Conservation (phyloP, 2,113 vertebrate genomes). For the Okapia johnstoni region DNA sequence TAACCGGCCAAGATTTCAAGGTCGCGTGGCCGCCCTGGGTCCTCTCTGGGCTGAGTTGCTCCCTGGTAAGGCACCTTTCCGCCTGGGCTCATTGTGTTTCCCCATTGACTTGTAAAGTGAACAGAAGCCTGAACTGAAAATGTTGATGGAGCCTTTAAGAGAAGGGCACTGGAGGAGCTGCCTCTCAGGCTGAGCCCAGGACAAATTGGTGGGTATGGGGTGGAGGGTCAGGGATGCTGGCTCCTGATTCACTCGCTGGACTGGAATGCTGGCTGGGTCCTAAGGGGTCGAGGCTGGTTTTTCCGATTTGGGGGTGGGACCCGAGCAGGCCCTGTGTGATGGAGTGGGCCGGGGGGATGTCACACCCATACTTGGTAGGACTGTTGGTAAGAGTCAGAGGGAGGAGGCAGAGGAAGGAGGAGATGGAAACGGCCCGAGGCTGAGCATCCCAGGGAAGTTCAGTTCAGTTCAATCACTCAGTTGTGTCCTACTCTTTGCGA, state of each 20-base stretch:
- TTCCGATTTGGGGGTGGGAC: background rate
- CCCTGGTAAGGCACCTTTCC: background rate
- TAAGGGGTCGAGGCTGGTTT: background rate
- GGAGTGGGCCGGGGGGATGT: accelerated
- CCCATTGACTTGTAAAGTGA: background rate
- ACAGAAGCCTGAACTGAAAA: background rate
- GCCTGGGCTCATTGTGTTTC: constrained; percentile 7
- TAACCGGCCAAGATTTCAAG: background rate
- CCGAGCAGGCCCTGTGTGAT: background rate
- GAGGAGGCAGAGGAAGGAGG: background rate
- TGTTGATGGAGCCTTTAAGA: background rate
- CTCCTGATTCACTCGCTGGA: background rate
- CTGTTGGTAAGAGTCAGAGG: background rate
- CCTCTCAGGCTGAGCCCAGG: background rate
- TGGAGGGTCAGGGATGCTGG: background rate
- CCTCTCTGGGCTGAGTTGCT: background rate
- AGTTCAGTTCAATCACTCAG: background rate
- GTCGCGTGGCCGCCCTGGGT: background rate
- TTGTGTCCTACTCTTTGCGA: background rate
- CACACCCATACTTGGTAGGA: background rate
- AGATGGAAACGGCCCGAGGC: background rate
- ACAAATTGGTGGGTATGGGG: accelerated
- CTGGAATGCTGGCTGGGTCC: background rate
- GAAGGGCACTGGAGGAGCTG: background rate
- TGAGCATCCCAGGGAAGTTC: background rate